Evolutionary conservation across 2,113 vertebrate genomes (phyloP).

Genomic region (Phocoena phocoena): DNA sequence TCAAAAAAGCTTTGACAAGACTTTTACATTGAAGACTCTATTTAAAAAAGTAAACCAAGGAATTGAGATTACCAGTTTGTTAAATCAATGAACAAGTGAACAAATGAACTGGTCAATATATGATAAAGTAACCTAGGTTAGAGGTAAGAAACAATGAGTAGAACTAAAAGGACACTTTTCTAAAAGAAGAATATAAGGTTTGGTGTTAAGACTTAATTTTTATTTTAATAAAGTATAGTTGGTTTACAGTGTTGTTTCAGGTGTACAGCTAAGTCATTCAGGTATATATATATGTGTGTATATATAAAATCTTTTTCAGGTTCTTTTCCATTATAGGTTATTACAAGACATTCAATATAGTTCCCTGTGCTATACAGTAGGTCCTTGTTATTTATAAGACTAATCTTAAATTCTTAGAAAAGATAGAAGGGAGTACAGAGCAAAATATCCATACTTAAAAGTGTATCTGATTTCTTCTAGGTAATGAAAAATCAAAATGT

Average conservation of each 20-base stretch:
- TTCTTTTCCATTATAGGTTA: no score
- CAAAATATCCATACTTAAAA: background rate
- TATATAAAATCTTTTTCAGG: no score
- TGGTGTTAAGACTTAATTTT: background rate
- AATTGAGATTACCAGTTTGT: background rate
- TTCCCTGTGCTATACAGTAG: no score
- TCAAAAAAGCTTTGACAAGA: background rate
- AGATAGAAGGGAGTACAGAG: background rate
- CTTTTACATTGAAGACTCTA: background rate
- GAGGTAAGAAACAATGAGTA: background rate
- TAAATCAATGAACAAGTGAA: background rate
- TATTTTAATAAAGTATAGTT: no score
- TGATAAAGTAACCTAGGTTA: background rate
- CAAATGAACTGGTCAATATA: background rate
- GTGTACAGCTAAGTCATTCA: no score
- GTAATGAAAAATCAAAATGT: slow-evolving; percentile 31
- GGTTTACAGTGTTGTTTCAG: no score
- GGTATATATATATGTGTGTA: no score
- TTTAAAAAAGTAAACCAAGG: slow-evolving; percentile 35
- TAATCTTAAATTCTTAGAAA: slow-evolving; percentile 23
- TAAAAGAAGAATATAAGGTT: background rate
- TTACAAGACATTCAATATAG: no score
- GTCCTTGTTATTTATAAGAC: no score
- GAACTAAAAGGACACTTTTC: background rate
- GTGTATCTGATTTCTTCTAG: background rate